phyloP scores from a whole-genome alignment of 2,797 vertebrate genomes.

The Heliangelus exortis region DNA sequence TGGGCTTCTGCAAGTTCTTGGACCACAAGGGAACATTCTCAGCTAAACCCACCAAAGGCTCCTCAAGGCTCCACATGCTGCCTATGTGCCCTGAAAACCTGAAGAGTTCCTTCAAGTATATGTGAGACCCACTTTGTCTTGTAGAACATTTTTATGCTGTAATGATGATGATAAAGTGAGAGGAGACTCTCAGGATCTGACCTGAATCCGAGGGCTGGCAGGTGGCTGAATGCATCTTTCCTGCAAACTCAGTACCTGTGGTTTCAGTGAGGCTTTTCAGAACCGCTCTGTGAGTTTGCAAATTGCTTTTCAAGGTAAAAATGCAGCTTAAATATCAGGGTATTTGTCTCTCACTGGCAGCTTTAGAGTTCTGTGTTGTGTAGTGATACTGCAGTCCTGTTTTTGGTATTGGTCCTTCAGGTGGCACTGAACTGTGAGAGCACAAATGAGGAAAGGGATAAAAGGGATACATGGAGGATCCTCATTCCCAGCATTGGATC shows the following conservation, averaged over 20 bases:
- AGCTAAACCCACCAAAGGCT: background rate
- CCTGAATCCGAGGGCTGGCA: background rate
- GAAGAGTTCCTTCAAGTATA: background rate
- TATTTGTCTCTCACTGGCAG: background rate
- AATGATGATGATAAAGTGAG: background rate
- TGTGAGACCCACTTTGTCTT: background rate
- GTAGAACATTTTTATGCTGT: background rate
- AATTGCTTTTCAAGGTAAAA: constrained; percentile 35
- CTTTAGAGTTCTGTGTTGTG: background rate
- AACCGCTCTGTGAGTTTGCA: background rate
- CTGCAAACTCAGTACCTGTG: background rate
- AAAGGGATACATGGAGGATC: accelerated
- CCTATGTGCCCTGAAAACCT: accelerated
- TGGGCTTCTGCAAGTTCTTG: background rate
- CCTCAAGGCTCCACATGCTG: accelerated
- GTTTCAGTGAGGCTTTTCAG: background rate
- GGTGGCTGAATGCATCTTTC: background rate
- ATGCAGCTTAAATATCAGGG: background rate
- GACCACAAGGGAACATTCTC: background rate
- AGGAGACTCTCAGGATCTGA: background rate
- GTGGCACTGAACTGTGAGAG: background rate
- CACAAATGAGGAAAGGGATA: background rate
- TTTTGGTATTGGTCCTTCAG: background rate
- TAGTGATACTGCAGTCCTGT: background rate
- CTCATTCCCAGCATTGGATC: accelerated